phyloP scores from a whole-genome alignment of 2,113 vertebrate genomes.

The Thinocorus orbignyianus region DNA sequence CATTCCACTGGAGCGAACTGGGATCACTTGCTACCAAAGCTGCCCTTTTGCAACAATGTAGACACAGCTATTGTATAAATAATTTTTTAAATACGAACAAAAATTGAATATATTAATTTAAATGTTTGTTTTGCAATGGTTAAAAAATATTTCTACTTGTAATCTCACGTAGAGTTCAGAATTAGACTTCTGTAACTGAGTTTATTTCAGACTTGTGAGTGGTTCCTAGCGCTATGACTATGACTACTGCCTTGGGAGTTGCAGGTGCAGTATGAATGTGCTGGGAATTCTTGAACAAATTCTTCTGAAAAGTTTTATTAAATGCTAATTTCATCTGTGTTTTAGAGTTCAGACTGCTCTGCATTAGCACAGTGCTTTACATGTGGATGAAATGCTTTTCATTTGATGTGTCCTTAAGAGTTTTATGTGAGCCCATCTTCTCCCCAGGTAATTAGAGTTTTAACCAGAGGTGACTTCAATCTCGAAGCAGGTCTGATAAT shows the following conservation, averaged over 20 bases:
- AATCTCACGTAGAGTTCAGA: not conserved
- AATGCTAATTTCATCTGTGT: not conserved
- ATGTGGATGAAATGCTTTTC: not conserved
- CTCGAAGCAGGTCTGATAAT: not conserved
- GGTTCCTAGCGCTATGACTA: not conserved
- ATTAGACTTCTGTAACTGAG: not conserved
- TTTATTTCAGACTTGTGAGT: not conserved
- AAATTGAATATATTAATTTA: not conserved
- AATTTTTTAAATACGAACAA: not conserved
- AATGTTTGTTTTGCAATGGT: not conserved
- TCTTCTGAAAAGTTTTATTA: not conserved
- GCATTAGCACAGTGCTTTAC: not conserved
- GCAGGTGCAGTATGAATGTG: not conserved
- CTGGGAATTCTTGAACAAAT: not conserved
- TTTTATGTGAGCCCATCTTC: not conserved
- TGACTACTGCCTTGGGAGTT: not conserved
- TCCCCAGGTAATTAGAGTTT: not conserved
- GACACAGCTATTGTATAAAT: not conserved
- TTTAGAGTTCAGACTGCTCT: not conserved
- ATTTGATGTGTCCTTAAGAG: not conserved
- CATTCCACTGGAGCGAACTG: not conserved
- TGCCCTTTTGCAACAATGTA: not conserved
- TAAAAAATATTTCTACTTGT: not conserved
- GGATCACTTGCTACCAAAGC: not conserved
- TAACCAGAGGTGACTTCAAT: not conserved